A percentile compares a stretch with the other conserved stretches of the same genome.
Evolutionary conservation across 2,797 vertebrate genomes (phyloP).

Genomic region (Mormyrus proboscirostris): DNA sequence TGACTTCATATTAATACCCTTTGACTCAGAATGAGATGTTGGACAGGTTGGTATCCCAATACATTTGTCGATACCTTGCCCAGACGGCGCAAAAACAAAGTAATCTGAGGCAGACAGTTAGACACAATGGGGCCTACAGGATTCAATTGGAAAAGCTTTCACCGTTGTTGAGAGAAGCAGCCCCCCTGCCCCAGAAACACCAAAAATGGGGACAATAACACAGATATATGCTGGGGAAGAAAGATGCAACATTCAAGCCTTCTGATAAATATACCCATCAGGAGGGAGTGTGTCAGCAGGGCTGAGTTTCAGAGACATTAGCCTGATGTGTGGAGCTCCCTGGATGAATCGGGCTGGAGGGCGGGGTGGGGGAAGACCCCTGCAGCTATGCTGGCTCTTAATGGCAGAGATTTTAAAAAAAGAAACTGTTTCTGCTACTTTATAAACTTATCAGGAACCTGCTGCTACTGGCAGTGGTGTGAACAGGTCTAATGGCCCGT

Average conservation of each 20-base stretch:
- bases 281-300: background rate
- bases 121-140: background rate
- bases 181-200: background rate
- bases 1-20: background rate
- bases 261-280: background rate
- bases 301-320: background rate
- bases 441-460: slow-evolving; percentile 13
- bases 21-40: background rate
- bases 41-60: background rate
- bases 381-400: background rate
- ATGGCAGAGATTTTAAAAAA: background rate
- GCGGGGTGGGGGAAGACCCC: background rate
- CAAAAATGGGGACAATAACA: background rate
- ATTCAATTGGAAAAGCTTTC: background rate
- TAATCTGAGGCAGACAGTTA: background rate
- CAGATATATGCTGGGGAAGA: background rate
- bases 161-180: background rate
- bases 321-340: background rate
- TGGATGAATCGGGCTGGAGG: background rate
- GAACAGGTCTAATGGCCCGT: slow-evolving; percentile 30
- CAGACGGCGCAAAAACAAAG: background rate
- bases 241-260: background rate
- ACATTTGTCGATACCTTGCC: background rate
- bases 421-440: background rate
- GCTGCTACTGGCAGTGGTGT: slow-evolving; percentile 8